Conservation (phyloP, 2,888 invertebrate genomes). For the Choreutis nemorana region DNA sequence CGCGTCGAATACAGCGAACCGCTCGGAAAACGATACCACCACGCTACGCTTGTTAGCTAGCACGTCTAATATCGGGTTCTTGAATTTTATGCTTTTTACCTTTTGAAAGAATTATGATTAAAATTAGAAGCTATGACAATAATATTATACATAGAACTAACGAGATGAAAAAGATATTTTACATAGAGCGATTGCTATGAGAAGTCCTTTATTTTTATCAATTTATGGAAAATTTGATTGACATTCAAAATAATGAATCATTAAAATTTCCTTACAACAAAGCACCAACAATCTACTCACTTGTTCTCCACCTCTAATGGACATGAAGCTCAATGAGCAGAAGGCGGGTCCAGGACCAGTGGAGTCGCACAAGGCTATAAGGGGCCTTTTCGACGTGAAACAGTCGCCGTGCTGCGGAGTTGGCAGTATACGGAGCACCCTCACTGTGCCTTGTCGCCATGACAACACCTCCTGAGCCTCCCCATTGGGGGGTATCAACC, state of each 20-base stretch:
- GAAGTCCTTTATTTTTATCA: no score
- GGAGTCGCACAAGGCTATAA: constrained; percentile 91
- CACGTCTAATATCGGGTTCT: constrained; percentile 87
- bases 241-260: no score
- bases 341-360: constrained; percentile 79
- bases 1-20: constrained; percentile 91
- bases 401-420: constrained; percentile 79
- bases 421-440: constrained; percentile 85
- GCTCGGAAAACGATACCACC: constrained; percentile 87
- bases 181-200: no score
- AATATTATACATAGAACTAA: no score
- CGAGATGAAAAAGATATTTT: no score
- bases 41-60: constrained; percentile 89
- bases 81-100: constrained; percentile 92
- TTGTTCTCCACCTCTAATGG: constrained; percentile 83
- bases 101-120: no score
- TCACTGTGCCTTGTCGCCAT: constrained; percentile 90
- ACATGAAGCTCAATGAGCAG: constrained; percentile 84
- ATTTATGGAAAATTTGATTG: no score
- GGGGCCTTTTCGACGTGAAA: constrained; percentile 82
- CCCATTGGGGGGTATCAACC: constrained; percentile 87
- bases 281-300: no score
- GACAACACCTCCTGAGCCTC: constrained; percentile 95
- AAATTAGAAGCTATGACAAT: no score
- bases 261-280: no score